These are phyloP conservation scores for Rissa tridactyla DNA, from an alignment of 2,113 vertebrate genomes.

Conservation along the genomic window DNA sequence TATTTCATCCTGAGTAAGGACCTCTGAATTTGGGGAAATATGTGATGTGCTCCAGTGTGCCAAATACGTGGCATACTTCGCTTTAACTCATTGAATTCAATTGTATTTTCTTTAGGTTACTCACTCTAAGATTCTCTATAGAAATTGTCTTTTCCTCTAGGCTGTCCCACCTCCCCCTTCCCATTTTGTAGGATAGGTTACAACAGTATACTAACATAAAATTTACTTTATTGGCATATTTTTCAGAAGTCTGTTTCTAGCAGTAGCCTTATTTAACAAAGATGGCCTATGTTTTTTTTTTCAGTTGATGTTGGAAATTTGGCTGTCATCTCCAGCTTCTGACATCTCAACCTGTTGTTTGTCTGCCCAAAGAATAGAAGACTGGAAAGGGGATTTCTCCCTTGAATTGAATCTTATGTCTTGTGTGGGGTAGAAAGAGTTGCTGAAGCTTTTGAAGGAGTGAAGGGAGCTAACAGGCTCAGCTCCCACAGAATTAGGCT, in stretches of 20 bases:
- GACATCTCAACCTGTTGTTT: neutral
- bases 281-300: neutral
- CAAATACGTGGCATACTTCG: neutral
- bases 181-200: neutral
- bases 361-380: neutral
- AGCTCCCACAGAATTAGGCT: neutral
- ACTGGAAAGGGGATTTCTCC: neutral
- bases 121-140: neutral
- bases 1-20: neutral
- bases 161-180: accelerated
- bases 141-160: neutral
- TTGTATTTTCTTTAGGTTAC: neutral
- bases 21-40: neutral
- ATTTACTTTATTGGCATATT: neutral
- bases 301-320: neutral
- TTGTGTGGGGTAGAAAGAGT: neutral
- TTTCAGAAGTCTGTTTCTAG: neutral
- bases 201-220: neutral
- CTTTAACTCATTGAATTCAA: neutral
- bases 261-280: neutral
- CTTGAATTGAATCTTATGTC: neutral
- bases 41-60: neutral
- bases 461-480: neutral
- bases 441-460: neutral
- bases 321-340: neutral